Evolutionary conservation across 2,888 invertebrate species (phyloP).

Genomic region (Xanthia togata): DNA sequence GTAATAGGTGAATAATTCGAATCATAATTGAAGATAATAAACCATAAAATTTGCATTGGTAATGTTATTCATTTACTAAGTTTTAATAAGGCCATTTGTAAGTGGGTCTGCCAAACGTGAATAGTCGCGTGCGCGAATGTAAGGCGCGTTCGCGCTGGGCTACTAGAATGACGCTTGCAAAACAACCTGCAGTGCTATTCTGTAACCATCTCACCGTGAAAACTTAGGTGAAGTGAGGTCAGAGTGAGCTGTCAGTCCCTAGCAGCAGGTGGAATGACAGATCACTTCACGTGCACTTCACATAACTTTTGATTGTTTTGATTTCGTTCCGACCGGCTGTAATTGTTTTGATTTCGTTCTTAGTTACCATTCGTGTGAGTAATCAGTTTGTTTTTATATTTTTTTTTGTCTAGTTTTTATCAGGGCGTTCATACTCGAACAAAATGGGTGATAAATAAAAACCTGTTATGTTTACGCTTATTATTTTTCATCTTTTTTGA

Average conservation of each 20-base stretch:
- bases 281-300: too few species aligned
- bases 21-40: not conserved
- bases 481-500: slow-evolving; percentile 44
- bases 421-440: not conserved
- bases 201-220: too few species aligned
- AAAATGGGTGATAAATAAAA: slow-evolving; percentile 19
- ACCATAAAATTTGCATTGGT: not conserved
- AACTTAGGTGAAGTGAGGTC: too few species aligned
- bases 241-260: too few species aligned
- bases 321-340: too few species aligned
- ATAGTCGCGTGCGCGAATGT: slow-evolving; percentile 53
- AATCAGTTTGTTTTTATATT: not conserved
- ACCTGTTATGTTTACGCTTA: slow-evolving; percentile 39
- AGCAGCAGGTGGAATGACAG: too few species aligned
- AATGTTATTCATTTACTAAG: slow-evolving; percentile 23
- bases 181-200: too few species aligned
- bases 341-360: not conserved
- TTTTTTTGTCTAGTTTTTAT: slow-evolving; percentile 6
- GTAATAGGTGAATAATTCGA: not conserved
- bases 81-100: slow-evolving; percentile 56
- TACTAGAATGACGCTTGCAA: slow-evolving; percentile 37
- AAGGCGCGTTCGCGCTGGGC: slow-evolving; percentile 22
- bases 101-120: slow-evolving; percentile 52
- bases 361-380: not conserved
- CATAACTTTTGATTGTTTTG: too few species aligned